phyloP scores from a whole-genome alignment of 1,140 invertebrate genomes.

The Drosophila ironensis region DNA sequence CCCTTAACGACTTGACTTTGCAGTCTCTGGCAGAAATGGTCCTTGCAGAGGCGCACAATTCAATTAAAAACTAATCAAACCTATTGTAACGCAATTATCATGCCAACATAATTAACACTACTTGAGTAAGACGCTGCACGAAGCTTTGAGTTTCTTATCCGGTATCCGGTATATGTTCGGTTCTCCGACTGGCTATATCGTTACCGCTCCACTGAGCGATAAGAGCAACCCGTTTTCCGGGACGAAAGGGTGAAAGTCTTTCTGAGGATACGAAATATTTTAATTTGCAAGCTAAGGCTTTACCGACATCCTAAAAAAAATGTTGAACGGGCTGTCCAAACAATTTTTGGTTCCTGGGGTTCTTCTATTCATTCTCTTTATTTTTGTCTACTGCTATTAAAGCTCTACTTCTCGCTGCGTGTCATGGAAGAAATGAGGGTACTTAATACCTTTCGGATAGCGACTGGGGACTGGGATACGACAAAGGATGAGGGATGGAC shows the following conservation, averaged over 20 bases:
- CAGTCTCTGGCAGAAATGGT: conserved; percentile 40
- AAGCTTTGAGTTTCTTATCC: conserved; percentile 18
- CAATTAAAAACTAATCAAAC: conserved; percentile 80
- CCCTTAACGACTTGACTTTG: conserved; percentile 31
- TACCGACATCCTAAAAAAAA: conserved; percentile 44
- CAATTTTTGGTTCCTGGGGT: conserved; percentile 63
- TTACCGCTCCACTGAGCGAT: conserved; percentile 40
- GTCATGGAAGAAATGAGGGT: conserved; percentile 76
- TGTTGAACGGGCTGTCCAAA: conserved; percentile 25
- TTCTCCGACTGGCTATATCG: neutral
- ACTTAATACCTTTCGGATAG: conserved; percentile 66
- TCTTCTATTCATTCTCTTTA: conserved; percentile 24
- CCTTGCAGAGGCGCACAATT: conserved; percentile 61
- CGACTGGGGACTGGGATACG: conserved; percentile 11
- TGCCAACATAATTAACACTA: conserved; percentile 75
- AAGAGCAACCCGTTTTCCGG: conserved; percentile 61
- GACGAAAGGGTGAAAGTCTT: conserved; percentile 12
- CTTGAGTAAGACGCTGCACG: conserved; percentile 30
- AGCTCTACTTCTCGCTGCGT: conserved; percentile 69
- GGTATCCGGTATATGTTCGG: conserved; percentile 21
- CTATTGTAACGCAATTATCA: conserved; percentile 78
- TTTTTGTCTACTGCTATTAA: conserved; percentile 47
- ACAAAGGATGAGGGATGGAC: neutral
- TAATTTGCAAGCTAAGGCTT: conserved; percentile 61
- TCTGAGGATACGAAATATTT: conserved; percentile 52